Evolutionary conservation across 2,797 vertebrate genomes (phyloP), one percentile per base, ranked within the genome.

Genomic region (Pipistrellus nathusii): DNA sequence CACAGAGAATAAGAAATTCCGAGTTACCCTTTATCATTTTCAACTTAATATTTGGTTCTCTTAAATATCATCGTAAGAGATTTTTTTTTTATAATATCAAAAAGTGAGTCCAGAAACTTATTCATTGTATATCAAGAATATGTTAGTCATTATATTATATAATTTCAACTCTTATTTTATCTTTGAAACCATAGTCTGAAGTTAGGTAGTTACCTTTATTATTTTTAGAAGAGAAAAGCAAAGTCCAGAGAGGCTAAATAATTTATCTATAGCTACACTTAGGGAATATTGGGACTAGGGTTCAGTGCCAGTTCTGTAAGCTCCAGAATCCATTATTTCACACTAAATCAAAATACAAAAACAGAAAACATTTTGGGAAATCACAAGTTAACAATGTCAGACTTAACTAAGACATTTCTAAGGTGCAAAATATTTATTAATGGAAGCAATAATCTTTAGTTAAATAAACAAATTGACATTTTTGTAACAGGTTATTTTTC

Each of bases 211-310:
- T 88, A 46, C 25, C 59, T 76, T 35, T 23, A 6, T 88, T 91
- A 69, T 73, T 78, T 88, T 88, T 85, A 91, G 85, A 57, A 69
- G 73, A 85, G 55, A 62, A 88, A 68, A 85, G 14, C 80, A 88
- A 91, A 88, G 30, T 57, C 44, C 64, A 72, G 12, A 35, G n/a
- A 78, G 41, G 51, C 62, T 87, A 87, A 76, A 35, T 76, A 91
- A 71, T n/a, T 18, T 80, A 55, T 35, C 23, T 38, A 6, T 38
- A 66, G 30, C 81, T 32, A 38, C n/a, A 59, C 15, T 76, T 71
- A 21, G 68, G 68, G 8, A 88, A 21, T 35, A 5, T 23, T 11
- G 6, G 20, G 23, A 68, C 57, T 32, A 91, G 41, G 23, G 20
- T 75, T 85, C 85, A 81, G 8, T 64, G 73, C 44, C n/a, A 81